Conservation (phyloP, 1,140 invertebrate genomes). For the Ectropis grisescens region DNA sequence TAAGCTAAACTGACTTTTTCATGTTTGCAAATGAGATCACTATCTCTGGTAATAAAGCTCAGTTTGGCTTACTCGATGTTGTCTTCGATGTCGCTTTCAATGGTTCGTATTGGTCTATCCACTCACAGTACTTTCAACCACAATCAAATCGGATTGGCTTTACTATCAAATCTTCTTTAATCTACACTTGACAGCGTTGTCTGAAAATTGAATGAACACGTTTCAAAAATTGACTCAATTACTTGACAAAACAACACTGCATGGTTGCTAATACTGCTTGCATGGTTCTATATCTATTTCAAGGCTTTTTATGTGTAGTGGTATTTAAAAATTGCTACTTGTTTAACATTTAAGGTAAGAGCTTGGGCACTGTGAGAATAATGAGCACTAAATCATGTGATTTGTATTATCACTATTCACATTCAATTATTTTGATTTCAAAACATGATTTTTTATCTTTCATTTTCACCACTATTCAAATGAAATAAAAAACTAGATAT, state of each 20-base stretch:
- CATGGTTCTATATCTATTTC: slow-evolving; percentile 50
- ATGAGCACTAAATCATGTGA: slow-evolving; percentile 2
- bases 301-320: slow-evolving; percentile 64
- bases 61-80: slow-evolving; percentile 59
- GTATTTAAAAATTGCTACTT: slow-evolving; percentile 17
- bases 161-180: slow-evolving; percentile 15
- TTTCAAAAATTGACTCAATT: slow-evolving; percentile 15
- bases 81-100: slow-evolving; percentile 66
- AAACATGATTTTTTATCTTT: no score
- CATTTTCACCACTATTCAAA: no score
- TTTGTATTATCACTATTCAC: no score
- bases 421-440: no score
- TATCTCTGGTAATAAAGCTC: slow-evolving; percentile 16
- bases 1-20: slow-evolving; percentile 37
- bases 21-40: slow-evolving; percentile 1
- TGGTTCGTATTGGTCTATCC: slow-evolving; percentile 61
- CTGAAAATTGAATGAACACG: slow-evolving; percentile 28
- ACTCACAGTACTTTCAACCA: slow-evolving; percentile 48
- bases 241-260: slow-evolving; percentile 44
- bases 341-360: slow-evolving; percentile 30
- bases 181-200: slow-evolving; percentile 30
- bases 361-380: slow-evolving; percentile 7
- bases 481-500: no score
- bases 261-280: slow-evolving; percentile 54
- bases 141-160: slow-evolving; percentile 30